Conservation (phyloP, 2,888 invertebrate species). For the Agrotis puta region DNA sequence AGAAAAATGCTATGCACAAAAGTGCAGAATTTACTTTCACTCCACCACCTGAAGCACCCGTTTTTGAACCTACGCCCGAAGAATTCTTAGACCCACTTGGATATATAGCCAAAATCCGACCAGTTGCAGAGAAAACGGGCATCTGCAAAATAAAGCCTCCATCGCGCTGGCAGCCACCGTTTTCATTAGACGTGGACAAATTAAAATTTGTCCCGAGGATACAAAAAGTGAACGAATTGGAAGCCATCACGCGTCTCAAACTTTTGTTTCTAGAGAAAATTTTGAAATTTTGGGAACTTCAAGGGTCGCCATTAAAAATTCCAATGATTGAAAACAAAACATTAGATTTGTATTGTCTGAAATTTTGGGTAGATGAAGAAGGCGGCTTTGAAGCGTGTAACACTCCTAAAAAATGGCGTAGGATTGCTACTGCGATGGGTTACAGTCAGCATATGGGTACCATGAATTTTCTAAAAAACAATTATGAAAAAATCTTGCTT, state of each 20-base stretch:
- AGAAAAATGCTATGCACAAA: conserved; percentile 90
- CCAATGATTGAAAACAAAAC: conserved; percentile 94
- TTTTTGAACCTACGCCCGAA: conserved; percentile 93
- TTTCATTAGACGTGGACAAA: conserved; percentile 94
- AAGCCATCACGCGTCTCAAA: conserved; percentile 94
- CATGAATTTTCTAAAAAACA: conserved; percentile 90
- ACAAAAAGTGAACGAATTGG: conserved; percentile 90
- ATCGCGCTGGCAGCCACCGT: conserved; percentile 94
- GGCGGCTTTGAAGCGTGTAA: conserved; percentile 92
- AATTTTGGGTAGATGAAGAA: conserved; percentile 91
- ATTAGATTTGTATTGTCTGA: conserved; percentile 93
- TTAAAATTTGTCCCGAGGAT: conserved; percentile 90
- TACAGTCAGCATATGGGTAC: conserved; percentile 91
- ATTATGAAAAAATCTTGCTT: conserved; percentile 93
- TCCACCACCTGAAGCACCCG: conserved; percentile 92
- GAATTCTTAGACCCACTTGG: conserved; percentile 94
- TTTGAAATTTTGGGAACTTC: conserved; percentile 94
- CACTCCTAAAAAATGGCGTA: conserved; percentile 93
- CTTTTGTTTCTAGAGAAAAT: conserved; percentile 94
- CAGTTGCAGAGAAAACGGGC: conserved; percentile 93
- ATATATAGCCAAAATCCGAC: conserved; percentile 94
- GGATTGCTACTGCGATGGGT: conserved; percentile 92
- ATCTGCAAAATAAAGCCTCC: conserved; percentile 95
- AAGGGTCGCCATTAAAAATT: conserved; percentile 92
- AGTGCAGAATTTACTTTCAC: conserved; percentile 89